phyloP scores from a whole-genome alignment of 2,888 invertebrate genomes.

The Bedellia somnulentella region DNA sequence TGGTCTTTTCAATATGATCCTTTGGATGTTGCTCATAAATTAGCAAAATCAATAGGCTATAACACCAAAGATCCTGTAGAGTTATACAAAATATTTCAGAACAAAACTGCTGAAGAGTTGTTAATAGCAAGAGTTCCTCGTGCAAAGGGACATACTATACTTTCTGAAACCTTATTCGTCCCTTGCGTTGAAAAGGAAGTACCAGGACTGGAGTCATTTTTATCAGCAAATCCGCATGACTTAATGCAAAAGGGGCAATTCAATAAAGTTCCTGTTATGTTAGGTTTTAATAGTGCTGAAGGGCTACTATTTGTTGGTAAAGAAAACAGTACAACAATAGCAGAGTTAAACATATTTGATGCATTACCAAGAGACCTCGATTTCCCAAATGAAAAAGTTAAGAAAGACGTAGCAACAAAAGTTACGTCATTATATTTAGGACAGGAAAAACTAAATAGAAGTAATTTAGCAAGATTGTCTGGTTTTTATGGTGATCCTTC shows the following conservation, averaged over 20 bases:
- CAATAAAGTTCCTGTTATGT: constrained; percentile 33
- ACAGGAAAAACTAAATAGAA: constrained; percentile 32
- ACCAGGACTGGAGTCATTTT: constrained; percentile 20
- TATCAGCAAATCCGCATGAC: constrained; percentile 32
- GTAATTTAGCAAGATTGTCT: constrained; percentile 26
- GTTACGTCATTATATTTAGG: constrained; percentile 38
- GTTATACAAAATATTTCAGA: constrained; percentile 25
- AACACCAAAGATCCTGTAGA: constrained; percentile 23
- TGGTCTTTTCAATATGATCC: constrained; percentile 45
- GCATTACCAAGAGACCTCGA: constrained; percentile 33
- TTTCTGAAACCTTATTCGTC: constrained; percentile 44
- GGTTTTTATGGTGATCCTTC: constrained; percentile 34
- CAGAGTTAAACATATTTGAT: constrained; percentile 23
- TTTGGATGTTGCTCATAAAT: constrained; percentile 22
- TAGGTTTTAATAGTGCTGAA: constrained; percentile 40
- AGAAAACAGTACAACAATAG: constrained; percentile 36
- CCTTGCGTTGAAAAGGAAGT: constrained; percentile 34
- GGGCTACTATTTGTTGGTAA: constrained; percentile 40
- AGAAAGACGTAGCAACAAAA: constrained; percentile 17
- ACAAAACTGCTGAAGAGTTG: constrained; percentile 19
- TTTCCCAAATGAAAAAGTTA: constrained; percentile 23
- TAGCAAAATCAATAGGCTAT: constrained; percentile 27
- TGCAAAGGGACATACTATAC: constrained; percentile 26
- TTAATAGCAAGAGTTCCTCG: constrained; percentile 31
- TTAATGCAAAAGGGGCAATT: constrained; percentile 23